A percentile compares a stretch with the other conserved stretches of the same genome.
Conservation (phyloP, 2,888 invertebrate genomes). For the Opisthograptis luteolata region DNA sequence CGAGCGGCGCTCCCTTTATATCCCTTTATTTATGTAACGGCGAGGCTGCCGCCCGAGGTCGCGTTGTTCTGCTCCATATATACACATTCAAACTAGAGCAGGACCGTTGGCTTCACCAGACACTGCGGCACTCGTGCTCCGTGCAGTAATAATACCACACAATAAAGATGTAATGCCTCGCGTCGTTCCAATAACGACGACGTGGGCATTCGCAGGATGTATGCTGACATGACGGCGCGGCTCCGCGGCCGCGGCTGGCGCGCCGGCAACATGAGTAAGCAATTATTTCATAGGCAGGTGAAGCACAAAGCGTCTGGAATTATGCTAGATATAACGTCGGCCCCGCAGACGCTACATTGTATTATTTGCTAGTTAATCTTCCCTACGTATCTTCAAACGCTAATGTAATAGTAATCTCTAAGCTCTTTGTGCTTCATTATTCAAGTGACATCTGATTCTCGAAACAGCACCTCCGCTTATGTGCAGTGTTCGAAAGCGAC, state of each 20-base stretch:
- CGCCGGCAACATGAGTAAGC: neutral
- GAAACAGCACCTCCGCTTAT: neutral
- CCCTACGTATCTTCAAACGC: too few species aligned
- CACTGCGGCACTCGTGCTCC: neutral
- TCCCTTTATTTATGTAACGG: conserved; percentile 17
- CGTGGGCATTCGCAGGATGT: neutral
- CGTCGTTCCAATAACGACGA: too few species aligned
- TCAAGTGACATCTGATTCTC: neutral
- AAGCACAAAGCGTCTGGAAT: neutral
- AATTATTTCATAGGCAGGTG: neutral
- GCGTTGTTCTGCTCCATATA: conserved; percentile 21
- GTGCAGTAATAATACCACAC: too few species aligned
- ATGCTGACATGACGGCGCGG: neutral
- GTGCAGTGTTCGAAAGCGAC: conserved; percentile 5
- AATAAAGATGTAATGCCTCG: neutral
- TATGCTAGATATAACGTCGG: neutral
- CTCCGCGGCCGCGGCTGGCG: neutral
- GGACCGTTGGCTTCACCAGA: conserved; percentile 4
- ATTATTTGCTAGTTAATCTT: too few species aligned
- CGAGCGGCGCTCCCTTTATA: conserved; percentile 17
- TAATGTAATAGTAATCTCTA: neutral
- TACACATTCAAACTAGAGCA: conserved; percentile 18
- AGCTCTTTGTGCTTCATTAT: neutral
- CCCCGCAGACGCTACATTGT: neutral
- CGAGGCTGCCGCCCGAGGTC: neutral